phyloP scores from a whole-genome alignment of 2,888 invertebrate genomes.

The Altica lythri region DNA sequence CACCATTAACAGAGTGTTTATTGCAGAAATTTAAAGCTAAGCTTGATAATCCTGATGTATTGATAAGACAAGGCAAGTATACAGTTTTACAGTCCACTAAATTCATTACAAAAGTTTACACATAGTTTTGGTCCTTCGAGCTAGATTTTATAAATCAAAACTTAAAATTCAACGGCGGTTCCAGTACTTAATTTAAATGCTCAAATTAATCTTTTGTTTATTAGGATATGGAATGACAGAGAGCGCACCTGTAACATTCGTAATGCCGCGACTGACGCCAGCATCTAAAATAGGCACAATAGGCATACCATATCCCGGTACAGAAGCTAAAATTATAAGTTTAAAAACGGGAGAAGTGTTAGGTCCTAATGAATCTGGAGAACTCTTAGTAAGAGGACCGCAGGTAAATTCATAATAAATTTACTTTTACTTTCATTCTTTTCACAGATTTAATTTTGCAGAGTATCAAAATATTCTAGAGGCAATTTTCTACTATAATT shows the following conservation, averaged over 20 bases:
- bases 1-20: slow-evolving; percentile 70
- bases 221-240: slow-evolving; percentile 73
- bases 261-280: slow-evolving; percentile 65
- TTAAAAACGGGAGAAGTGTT: slow-evolving; percentile 62
- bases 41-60: slow-evolving; percentile 45
- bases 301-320: slow-evolving; percentile 70
- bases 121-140: too few species aligned
- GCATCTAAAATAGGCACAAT: slow-evolving; percentile 69
- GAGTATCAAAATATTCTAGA: too few species aligned
- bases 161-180: neutral
- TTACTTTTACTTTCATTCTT: too few species aligned
- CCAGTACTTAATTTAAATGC: neutral
- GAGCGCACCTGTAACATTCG: slow-evolving; percentile 67
- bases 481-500: too few species aligned
- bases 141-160: neutral
- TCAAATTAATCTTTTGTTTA: slow-evolving; percentile 32
- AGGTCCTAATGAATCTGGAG: slow-evolving; percentile 70
- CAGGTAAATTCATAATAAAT: slow-evolving; percentile 59
- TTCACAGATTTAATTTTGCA: neutral
- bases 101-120: too few species aligned
- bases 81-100: too few species aligned
- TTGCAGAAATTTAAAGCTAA: slow-evolving; percentile 67
- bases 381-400: slow-evolving; percentile 73
- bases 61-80: slow-evolving; percentile 53
- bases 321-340: slow-evolving; percentile 68